Evolutionary conservation across 2,888 invertebrate species (phyloP).

Genomic region (Drosophila heteroneura): DNA sequence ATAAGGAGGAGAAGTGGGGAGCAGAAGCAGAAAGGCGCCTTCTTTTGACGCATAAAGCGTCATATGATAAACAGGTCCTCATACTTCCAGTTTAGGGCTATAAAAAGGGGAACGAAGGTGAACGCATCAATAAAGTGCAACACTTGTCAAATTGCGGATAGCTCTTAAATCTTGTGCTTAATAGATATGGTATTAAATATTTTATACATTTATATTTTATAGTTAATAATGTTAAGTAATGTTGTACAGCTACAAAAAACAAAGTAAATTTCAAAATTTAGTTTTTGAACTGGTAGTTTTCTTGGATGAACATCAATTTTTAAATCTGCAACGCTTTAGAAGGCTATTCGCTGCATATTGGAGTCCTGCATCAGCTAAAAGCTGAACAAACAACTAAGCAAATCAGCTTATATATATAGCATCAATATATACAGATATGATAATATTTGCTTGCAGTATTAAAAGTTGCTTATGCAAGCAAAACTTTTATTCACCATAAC

Average conservation of each 20-base stretch:
- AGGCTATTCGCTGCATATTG: neutral
- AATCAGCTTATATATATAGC: neutral
- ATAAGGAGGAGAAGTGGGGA: neutral
- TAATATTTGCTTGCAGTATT: neutral
- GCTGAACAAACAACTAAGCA: too few species aligned
- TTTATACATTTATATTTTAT: neutral
- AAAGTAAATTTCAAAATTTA: neutral
- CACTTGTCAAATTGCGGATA: neutral
- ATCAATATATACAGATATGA: neutral
- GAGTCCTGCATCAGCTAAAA: neutral
- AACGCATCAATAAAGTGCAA: neutral
- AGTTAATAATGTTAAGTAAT: neutral
- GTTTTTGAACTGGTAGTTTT: neutral
- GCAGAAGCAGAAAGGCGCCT: neutral
- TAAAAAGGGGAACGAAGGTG: neutral
- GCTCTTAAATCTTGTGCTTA: neutral
- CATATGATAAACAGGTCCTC: neutral
- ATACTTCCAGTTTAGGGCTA: neutral
- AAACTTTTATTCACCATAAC: neutral
- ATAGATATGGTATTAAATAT: neutral
- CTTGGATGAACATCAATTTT: neutral
- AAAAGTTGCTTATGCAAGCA: neutral
- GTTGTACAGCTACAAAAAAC: neutral
- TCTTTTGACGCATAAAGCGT: conserved; percentile 2
- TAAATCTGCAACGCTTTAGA: neutral